These are phyloP conservation scores for Enteromius trimaculatus DNA, from an alignment of 2,797 vertebrate genomes.

Conservation along the genomic window DNA sequence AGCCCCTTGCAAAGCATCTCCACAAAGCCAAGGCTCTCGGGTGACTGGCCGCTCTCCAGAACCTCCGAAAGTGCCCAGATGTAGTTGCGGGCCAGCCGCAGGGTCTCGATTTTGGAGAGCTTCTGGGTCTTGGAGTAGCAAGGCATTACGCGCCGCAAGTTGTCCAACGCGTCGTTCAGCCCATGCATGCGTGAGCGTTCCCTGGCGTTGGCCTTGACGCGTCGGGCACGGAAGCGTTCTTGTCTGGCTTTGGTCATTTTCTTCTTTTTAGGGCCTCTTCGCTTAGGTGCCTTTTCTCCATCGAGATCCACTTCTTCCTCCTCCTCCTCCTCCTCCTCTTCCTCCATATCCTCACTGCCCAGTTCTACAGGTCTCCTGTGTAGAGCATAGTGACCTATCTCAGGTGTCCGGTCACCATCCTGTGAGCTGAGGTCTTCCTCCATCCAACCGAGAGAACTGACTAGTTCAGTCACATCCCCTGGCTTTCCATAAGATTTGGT, in stretches of 20 bases:
- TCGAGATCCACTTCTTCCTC: constrained; percentile 82
- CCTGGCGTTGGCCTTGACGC: constrained; percentile 94
- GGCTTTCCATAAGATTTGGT: constrained; percentile 80
- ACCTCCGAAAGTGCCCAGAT: constrained; percentile 98
- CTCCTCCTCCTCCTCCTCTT: constrained; percentile 82
- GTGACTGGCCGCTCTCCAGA: constrained; percentile 87
- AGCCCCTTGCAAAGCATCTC: constrained; percentile 98
- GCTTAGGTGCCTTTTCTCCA: constrained; percentile 85
- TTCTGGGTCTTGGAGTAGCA: constrained; percentile 98
- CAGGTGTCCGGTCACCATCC: constrained; percentile 80
- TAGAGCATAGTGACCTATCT: constrained; percentile 72
- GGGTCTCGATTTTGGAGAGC: constrained; percentile 95
- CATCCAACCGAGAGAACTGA: constrained; percentile 84
- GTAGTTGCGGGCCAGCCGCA: constrained; percentile 93
- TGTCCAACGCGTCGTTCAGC: constrained; percentile 93
- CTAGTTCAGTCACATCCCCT: constrained; percentile 84
- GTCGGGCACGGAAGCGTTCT: constrained; percentile 88
- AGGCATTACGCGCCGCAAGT: constrained; percentile 92
- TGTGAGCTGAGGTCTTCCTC: constrained; percentile 82
- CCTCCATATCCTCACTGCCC: constrained; percentile 82
- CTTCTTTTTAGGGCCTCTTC: constrained; percentile 97
- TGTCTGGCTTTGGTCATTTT: constrained; percentile 96
- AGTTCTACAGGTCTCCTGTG: constrained; percentile 72
- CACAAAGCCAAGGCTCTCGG: constrained; percentile 89
- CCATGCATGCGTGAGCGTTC: constrained; percentile 95